Evolutionary conservation across 2,797 vertebrate species (phyloP).

Genomic region (Phyllotis vaccarum): DNA sequence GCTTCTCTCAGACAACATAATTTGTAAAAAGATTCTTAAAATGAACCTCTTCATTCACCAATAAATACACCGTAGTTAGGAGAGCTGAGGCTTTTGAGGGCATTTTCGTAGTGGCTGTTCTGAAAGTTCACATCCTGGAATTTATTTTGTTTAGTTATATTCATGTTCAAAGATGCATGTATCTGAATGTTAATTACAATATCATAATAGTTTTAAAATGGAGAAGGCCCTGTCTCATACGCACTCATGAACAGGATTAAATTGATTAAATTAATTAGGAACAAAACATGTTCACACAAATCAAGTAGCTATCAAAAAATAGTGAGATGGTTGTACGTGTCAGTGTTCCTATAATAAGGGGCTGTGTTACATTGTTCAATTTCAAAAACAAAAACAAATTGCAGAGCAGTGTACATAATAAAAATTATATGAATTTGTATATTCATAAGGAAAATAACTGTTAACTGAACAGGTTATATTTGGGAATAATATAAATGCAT

Average conservation of each 20-base stretch:
- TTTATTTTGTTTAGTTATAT: slow-evolving; percentile 11
- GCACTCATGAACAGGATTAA: not conserved
- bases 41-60: not conserved
- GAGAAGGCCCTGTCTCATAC: not conserved
- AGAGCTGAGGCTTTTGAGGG: not conserved
- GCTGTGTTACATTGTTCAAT: not conserved
- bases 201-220: not conserved
- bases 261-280: slow-evolving; percentile 18
- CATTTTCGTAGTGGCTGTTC: not conserved
- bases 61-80: not conserved
- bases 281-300: not conserved
- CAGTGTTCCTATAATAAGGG: not conserved
- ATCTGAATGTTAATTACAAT: not conserved
- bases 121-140: slow-evolving; percentile 14
- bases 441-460: not conserved
- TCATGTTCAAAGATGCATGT: slow-evolving; percentile 12
- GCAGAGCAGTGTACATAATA: not conserved
- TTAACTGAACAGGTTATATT: not conserved
- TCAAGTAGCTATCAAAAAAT: slow-evolving; percentile 18
- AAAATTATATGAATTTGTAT: slow-evolving; percentile 1
- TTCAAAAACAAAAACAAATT: slow-evolving; percentile 28
- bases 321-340: not conserved
- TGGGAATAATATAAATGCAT: not conserved
- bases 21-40: slow-evolving; percentile 35
- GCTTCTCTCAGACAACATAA: slow-evolving; percentile 27